Conservation (phyloP, 2,888 invertebrate genomes). For the Merodon equestris region DNA sequence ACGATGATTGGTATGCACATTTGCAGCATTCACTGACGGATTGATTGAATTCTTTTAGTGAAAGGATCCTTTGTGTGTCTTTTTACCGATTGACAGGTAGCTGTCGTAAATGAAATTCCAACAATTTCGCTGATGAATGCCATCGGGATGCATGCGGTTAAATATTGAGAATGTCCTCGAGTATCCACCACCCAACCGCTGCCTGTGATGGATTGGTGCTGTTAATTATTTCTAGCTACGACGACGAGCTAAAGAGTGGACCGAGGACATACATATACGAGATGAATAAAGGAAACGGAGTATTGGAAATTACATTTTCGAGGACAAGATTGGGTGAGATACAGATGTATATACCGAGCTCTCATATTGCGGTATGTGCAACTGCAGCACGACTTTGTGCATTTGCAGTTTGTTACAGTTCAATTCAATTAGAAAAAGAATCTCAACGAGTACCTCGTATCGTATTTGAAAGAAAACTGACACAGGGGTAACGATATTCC, state of each 20-base stretch:
- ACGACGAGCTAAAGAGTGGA: too few species aligned
- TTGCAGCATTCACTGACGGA: slow-evolving; percentile 64
- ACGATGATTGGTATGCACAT: slow-evolving; percentile 68
- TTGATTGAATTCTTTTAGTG: slow-evolving; percentile 68
- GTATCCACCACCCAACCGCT: slow-evolving; percentile 2
- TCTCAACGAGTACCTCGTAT: too few species aligned
- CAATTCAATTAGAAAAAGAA: too few species aligned
- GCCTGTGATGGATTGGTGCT: slow-evolving; percentile 47
- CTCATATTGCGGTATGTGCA: slow-evolving; percentile 55
- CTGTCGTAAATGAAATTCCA: slow-evolving; percentile 61
- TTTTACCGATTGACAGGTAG: slow-evolving; percentile 65
- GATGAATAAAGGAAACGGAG: slow-evolving; percentile 10
- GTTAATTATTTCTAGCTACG: slow-evolving; percentile 68
- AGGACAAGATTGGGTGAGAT: slow-evolving; percentile 43
- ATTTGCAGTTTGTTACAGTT: slow-evolving; percentile 1
- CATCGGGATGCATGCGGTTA: slow-evolving; percentile 56
- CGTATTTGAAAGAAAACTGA: too few species aligned
- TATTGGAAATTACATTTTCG: slow-evolving; percentile 62
- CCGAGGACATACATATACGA: background rate
- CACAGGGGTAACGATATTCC: too few species aligned
- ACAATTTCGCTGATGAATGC: slow-evolving; percentile 55
- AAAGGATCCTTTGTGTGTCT: slow-evolving; percentile 61
- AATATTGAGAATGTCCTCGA: slow-evolving; percentile 55
- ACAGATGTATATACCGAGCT: too few species aligned
- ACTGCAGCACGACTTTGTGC: slow-evolving; percentile 35